phyloP scores from a whole-genome alignment of 2,113 vertebrate species.

The Brachionichthys hirsutus region DNA sequence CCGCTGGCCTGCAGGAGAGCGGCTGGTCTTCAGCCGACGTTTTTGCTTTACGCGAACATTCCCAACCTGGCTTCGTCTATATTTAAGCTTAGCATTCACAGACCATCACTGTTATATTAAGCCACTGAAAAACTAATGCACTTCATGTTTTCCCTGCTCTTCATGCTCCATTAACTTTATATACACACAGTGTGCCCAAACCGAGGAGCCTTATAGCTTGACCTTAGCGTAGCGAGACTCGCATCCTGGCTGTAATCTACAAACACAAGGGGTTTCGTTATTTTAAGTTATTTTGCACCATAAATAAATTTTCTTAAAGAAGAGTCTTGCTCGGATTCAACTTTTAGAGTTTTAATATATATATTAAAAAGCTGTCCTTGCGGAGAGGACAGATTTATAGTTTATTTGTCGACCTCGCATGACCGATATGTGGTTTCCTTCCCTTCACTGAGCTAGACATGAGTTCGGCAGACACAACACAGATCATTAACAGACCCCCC shows the following conservation, averaged over 20 bases:
- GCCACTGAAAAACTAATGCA: slow-evolving; percentile 38
- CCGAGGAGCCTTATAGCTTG: slow-evolving; percentile 26
- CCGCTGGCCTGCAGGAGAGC: too few relatives aligned
- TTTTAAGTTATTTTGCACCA: not conserved
- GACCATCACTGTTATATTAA: slow-evolving; percentile 36
- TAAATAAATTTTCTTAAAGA: slow-evolving; percentile 26
- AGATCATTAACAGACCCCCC: slow-evolving; percentile 38
- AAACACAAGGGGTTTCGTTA: slow-evolving; percentile 33
- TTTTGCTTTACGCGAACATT: too few relatives aligned
- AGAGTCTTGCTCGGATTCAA: slow-evolving; percentile 13
- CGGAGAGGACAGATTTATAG: slow-evolving; percentile 33
- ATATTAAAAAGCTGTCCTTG: slow-evolving; percentile 39
- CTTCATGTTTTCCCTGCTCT: slow-evolving; percentile 8
- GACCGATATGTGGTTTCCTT: slow-evolving; percentile 34
- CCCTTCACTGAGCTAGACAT: slow-evolving; percentile 25
- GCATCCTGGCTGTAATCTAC: slow-evolving; percentile 32
- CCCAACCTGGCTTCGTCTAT: slow-evolving; percentile 12
- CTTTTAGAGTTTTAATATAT: slow-evolving; percentile 22
- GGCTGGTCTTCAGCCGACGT: too few relatives aligned
- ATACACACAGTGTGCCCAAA: slow-evolving; percentile 14
- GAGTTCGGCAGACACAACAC: slow-evolving; percentile 47
- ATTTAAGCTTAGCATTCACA: slow-evolving; percentile 30
- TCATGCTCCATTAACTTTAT: slow-evolving; percentile 41
- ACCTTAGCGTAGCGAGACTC: slow-evolving; percentile 27
- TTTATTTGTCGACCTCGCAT: slow-evolving; percentile 52